Percentiles rank a stretch among this genome's conserved stretches.
Conservation (phyloP, 2,888 invertebrate genomes). For the Gibbula magus region DNA sequence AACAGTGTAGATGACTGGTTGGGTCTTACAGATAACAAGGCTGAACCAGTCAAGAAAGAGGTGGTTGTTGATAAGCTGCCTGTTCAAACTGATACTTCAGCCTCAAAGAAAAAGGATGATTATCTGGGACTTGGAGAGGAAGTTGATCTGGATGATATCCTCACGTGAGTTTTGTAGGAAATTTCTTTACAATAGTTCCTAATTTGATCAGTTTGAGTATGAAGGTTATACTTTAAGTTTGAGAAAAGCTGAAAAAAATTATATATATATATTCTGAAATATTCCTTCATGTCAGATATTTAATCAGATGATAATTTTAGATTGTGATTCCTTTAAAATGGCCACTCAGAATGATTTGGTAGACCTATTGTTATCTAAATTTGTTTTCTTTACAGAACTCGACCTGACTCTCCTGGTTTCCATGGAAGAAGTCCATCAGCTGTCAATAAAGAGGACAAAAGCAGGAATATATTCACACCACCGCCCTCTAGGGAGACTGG, state of each 20-base stretch:
- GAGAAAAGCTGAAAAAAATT: no score
- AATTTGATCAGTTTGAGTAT: no score
- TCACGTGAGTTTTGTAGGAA: constrained; percentile 40
- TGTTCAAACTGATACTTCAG: background rate
- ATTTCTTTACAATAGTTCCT: no score
- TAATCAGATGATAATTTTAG: no score
- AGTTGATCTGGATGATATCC: constrained; percentile 49
- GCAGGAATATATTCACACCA: constrained; percentile 45
- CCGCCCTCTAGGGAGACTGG: constrained; percentile 26
- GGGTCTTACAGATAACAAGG: background rate
- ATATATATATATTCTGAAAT: no score
- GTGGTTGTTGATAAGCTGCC: background rate
- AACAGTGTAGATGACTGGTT: constrained; percentile 6
- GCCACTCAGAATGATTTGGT: no score
- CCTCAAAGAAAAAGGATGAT: constrained; percentile 40
- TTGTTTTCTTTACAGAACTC: constrained; percentile 31
- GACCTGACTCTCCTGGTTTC: constrained; percentile 50
- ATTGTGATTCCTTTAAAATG: no score
- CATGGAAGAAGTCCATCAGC: constrained; percentile 33
- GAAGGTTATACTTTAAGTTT: no score
- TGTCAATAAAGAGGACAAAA: constrained; percentile 32
- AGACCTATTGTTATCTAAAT: no score
- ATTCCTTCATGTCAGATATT: no score
- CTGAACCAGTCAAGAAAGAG: background rate
- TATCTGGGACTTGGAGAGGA: constrained; percentile 61